phyloP scores from a whole-genome alignment of 2,113 vertebrate species.

The Ctenomys sociabilis region DNA sequence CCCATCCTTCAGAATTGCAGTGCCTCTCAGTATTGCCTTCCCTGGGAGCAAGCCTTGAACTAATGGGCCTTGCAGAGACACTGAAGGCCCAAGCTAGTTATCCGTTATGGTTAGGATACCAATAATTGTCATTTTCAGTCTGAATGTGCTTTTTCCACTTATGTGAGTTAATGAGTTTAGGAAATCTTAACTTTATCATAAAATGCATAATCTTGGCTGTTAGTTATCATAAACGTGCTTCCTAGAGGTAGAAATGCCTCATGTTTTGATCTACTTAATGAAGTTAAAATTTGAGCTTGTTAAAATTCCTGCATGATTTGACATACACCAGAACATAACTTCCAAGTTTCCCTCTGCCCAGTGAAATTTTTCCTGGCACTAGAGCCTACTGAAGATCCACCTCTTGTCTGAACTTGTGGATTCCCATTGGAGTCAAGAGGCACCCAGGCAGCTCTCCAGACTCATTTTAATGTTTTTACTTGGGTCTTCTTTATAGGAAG shows the following conservation, averaged over 20 bases:
- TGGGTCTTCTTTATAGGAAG: slow-evolving; percentile 19
- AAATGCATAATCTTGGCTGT: background rate
- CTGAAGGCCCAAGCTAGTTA: background rate
- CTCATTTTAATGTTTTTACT: slow-evolving; percentile 52
- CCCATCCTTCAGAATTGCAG: accelerated
- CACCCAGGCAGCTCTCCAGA: background rate
- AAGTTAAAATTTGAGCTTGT: background rate
- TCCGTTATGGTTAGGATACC: background rate
- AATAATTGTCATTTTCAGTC: background rate
- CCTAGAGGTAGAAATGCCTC: background rate
- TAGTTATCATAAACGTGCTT: background rate
- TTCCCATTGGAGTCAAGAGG: background rate
- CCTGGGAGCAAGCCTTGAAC: background rate
- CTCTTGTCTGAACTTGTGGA: slow-evolving; percentile 16
- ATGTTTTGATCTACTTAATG: background rate
- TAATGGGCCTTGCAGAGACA: background rate
- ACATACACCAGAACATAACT: background rate
- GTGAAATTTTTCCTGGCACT: background rate
- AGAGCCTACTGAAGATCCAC: slow-evolving; percentile 37
- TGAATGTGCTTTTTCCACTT: background rate
- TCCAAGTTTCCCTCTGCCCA: background rate
- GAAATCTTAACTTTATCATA: background rate
- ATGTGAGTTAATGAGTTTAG: background rate
- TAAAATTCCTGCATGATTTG: background rate
- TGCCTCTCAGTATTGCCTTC: background rate